phyloP scores from a whole-genome alignment of 2,113 vertebrate genomes.

The Oreotragus oreotragus region DNA sequence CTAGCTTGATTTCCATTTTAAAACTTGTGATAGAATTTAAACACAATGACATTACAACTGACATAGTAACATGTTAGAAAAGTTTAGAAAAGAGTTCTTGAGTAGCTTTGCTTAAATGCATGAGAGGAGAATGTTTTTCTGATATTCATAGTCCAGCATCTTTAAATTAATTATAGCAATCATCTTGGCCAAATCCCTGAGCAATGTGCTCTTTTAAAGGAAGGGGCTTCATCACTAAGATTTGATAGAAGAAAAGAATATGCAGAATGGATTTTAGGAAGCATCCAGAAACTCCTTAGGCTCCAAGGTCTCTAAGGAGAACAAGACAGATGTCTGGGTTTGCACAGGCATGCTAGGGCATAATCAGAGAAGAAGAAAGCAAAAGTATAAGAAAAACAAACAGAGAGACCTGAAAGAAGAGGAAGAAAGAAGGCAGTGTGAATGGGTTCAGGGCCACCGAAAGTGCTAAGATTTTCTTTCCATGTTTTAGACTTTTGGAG shows the following conservation, averaged over 20 bases:
- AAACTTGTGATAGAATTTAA: constrained; percentile 30
- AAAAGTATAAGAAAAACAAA: background rate
- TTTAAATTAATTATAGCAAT: constrained; percentile 12
- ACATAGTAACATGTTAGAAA: background rate
- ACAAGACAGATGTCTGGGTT: background rate
- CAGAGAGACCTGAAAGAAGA: background rate
- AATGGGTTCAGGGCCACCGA: background rate
- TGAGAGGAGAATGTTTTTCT: background rate
- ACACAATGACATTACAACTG: background rate
- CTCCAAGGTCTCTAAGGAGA: background rate
- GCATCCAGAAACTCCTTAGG: background rate
- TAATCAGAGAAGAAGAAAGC: background rate
- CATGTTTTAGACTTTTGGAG: background rate
- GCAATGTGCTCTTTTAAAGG: background rate
- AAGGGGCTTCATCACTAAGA: background rate
- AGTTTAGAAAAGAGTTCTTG: background rate
- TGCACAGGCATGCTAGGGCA: background rate
- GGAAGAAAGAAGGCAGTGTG: background rate
- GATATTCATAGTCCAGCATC: background rate
- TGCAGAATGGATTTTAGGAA: background rate
- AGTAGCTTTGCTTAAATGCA: background rate
- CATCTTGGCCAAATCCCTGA: background rate
- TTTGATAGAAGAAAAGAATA: background rate
- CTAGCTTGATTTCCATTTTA: constrained; percentile 3
- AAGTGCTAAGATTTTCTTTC: background rate